These are phyloP conservation scores for Etia nguti DNA, from an alignment of 2,113 vertebrate genomes.

Conservation along the genomic window DNA sequence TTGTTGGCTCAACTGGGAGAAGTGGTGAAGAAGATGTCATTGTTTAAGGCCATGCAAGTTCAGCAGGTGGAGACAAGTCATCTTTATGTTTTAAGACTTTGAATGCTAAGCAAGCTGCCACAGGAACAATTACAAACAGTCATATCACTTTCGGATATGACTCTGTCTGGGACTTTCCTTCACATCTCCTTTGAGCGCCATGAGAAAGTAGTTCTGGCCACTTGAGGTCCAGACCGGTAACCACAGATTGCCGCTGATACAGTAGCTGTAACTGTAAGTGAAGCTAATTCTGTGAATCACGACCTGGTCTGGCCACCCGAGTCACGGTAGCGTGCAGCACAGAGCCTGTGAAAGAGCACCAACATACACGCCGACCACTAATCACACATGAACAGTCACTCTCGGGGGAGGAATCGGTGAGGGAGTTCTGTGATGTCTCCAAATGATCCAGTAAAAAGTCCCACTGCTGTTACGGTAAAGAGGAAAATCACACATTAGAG, in stretches of 20 bases:
- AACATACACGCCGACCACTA: conserved; percentile 43
- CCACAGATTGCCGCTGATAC: conserved; percentile 14
- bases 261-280: conserved; percentile 16
- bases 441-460: conserved; percentile 60
- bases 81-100: not conserved
- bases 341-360: conserved; percentile 13
- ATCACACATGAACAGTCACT: conserved; percentile 55
- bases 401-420: conserved; percentile 25
- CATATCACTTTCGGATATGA: conserved; percentile 3
- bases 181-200: not conserved
- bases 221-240: conserved; percentile 3
- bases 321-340: conserved; percentile 25
- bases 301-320: conserved; percentile 1
- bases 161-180: conserved; percentile 32
- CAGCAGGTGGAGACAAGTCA: conserved; percentile 20
- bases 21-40: conserved; percentile 4
- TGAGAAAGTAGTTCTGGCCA: conserved; percentile 5
- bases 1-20: conserved; percentile 24
- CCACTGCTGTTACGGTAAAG: conserved; percentile 45
- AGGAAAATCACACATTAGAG: conserved; percentile 24
- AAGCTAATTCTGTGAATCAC: conserved; percentile 46
- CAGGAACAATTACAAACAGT: not conserved
- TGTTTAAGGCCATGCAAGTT: not conserved
- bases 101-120: not conserved
- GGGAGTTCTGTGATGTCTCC: conserved; percentile 55